A percentile compares a stretch with the other conserved stretches of the same genome.
phyloP scores from a whole-genome alignment of 2,797 vertebrate genomes.

The Chanos chanos region DNA sequence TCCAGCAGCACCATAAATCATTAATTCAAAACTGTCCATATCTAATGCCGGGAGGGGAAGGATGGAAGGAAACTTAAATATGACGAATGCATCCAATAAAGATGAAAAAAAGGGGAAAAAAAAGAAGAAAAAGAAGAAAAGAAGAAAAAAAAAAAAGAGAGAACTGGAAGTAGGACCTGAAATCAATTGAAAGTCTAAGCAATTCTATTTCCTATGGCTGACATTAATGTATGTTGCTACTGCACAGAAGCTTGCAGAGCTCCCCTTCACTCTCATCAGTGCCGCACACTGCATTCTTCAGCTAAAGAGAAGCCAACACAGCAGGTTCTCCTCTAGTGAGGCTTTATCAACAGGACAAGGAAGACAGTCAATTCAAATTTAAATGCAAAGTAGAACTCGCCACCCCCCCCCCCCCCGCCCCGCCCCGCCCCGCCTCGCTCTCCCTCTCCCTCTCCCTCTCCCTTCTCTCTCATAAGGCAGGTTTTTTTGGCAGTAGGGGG shows the following conservation, averaged over 20 bases:
- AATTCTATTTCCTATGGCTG: no score
- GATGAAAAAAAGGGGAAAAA: no score
- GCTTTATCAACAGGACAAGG: not conserved
- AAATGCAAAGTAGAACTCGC: slow-evolving; percentile 52
- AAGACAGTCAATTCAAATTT: slow-evolving; percentile 46
- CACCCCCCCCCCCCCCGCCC: no score
- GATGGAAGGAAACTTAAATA: slow-evolving; percentile 18
- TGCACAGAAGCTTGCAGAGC: no score
- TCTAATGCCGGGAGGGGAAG: slow-evolving; percentile 48
- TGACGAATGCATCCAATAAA: no score
- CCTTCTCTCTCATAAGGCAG: not conserved
- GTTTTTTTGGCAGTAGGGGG: not conserved
- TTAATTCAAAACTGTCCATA: slow-evolving; percentile 52
- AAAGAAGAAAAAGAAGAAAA: no score
- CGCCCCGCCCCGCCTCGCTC: not conserved
- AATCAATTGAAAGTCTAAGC: no score
- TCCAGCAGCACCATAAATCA: slow-evolving; percentile 52
- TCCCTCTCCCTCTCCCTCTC: not conserved
- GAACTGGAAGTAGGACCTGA: no score
- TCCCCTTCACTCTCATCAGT: no score
- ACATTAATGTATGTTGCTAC: no score
- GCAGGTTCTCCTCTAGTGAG: slow-evolving; percentile 36
- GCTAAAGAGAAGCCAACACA: not conserved
- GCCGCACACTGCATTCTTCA: no score
- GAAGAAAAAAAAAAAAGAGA: no score